Base-by-base conservation (phyloP, 2,113 vertebrate species). In the Pungitius pungitius region DNA sequence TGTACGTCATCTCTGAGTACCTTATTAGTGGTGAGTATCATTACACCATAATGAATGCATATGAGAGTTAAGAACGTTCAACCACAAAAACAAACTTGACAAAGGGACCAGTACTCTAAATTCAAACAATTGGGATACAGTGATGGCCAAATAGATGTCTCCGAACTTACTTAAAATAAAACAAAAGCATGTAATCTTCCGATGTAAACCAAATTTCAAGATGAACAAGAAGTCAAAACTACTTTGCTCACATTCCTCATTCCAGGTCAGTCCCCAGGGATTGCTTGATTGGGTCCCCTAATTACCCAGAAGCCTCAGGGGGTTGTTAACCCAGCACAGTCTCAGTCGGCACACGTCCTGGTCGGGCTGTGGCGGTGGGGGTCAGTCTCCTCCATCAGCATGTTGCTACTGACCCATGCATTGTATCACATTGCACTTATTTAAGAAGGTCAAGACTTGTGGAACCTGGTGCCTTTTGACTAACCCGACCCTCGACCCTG, bases 361-460 rank as follows among this genome's bases (percentile, higher is more conserved):
- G 68, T 1, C 6, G 22, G 61, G 67, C 68, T 1, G 18, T 12
- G 2, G 52, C 8, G 12, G 42, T 24, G 47, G 62, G 80, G 77
- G 80, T 91, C 77, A 81, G 68, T 52, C 64, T 73, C 73, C 47
- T 73, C 75, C 47, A 59, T 78, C 83, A 84, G 81, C 85, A 90
- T 89, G 84, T 81, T 77, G 80, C 83, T 85, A 76, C 88, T 92
- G 90, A 93, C 88, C 91, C 83, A 30, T 67, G 82, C 78, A 83
- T 88, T 84, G 83, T 86, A 86, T 93, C 89, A 85, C 82, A 79
- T 89, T 88, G 82, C 89, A 90, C 89, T 90, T 90, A 91, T 93
- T 92, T 91, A 77, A 91, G 26, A 87, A 92, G 92, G 92, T 93
- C 89, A 90, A 54, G 83, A 85, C 85, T 83, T 40, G 70, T 79